A percentile compares a stretch with the other conserved stretches of the same genome.
phyloP scores from a whole-genome alignment of 2,888 invertebrate species.

The Tillus elongatus region DNA sequence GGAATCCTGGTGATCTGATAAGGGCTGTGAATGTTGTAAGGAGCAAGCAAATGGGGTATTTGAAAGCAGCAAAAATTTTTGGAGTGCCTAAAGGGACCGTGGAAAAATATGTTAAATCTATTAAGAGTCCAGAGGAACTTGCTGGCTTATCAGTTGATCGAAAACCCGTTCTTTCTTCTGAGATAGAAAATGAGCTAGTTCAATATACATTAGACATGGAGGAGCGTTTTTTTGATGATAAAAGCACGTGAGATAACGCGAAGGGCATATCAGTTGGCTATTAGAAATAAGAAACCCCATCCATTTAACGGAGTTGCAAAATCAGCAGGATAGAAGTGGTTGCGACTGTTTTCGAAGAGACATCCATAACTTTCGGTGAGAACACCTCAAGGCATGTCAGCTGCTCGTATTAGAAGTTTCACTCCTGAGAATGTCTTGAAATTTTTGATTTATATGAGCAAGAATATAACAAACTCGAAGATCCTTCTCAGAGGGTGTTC shows the following conservation, averaged over 20 bases:
- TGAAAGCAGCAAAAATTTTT: background rate
- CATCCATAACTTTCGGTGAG: slow-evolving; percentile 7
- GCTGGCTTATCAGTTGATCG: background rate
- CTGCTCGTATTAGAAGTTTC: slow-evolving; percentile 8
- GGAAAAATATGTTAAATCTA: background rate
- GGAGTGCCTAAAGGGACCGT: background rate
- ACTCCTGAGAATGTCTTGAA: slow-evolving; percentile 6
- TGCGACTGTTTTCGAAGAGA: too few relatives aligned
- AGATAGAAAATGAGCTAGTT: slow-evolving; percentile 3
- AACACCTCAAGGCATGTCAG: slow-evolving; percentile 8
- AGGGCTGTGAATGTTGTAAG: too few relatives aligned
- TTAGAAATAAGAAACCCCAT: slow-evolving; percentile 6
- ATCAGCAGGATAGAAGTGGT: slow-evolving; percentile 9
- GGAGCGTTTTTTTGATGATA: background rate
- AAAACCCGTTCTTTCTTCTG: background rate
- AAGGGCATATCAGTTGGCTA: slow-evolving; percentile 5
- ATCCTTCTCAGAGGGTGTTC: too few relatives aligned
- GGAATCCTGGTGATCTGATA: too few relatives aligned
- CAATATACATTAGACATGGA: slow-evolving; percentile 6
- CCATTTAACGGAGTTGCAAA: slow-evolving; percentile 4
- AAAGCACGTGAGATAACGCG: background rate
- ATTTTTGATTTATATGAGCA: slow-evolving; percentile 9
- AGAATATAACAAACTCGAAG: too few relatives aligned
- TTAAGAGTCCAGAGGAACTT: background rate
- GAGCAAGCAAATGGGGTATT: slow-evolving; percentile 1